Conservation (phyloP, 2,888 invertebrate genomes). For the Dolichomitus sp. region DNA sequence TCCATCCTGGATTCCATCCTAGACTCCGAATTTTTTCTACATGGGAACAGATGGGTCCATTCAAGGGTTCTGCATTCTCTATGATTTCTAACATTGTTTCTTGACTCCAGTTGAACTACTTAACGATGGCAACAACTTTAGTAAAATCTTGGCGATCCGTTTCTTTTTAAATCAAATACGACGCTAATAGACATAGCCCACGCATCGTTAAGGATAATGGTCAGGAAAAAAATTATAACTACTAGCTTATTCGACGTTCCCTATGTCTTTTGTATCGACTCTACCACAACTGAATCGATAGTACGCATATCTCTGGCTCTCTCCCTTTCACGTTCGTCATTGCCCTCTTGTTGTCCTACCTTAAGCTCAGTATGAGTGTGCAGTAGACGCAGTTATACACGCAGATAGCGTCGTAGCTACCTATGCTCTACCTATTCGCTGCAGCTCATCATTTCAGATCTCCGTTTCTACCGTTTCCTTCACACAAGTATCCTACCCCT, state of each 20-base stretch:
- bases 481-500: conserved; percentile 41
- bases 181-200: too few relatives aligned
- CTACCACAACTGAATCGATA: conserved; percentile 33
- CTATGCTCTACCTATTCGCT: conserved; percentile 40
- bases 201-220: neutral
- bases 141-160: neutral
- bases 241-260: conserved; percentile 25
- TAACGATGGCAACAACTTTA: neutral
- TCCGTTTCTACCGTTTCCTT: conserved; percentile 32
- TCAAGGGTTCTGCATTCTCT: too few relatives aligned
- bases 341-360: conserved; percentile 9
- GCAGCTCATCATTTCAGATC: conserved; percentile 33
- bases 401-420: conserved; percentile 7
- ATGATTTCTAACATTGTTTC: neutral
- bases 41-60: too few relatives aligned
- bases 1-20: too few relatives aligned
- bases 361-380: neutral
- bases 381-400: neutral
- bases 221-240: neutral
- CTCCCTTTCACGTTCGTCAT: conserved; percentile 54
- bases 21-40: too few relatives aligned
- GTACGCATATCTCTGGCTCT: conserved; percentile 48
- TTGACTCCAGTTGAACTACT: neutral
- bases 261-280: conserved; percentile 27
- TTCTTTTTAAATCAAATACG: too few relatives aligned